Conservation (phyloP, 1,140 invertebrate genomes). For the Saccostrea cuccullata region DNA sequence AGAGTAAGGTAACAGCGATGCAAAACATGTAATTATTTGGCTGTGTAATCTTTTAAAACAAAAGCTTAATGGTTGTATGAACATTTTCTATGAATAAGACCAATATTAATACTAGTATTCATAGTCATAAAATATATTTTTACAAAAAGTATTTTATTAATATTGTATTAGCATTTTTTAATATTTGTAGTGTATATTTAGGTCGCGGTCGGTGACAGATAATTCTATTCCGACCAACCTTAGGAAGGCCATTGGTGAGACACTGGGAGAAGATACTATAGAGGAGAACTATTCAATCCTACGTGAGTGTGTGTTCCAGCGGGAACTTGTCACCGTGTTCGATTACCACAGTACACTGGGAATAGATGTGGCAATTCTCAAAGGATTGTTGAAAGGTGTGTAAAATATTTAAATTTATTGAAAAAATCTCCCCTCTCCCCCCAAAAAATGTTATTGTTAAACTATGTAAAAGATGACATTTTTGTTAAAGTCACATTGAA, state of each 20-base stretch:
- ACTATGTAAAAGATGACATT: too few species aligned
- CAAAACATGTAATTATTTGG: background rate
- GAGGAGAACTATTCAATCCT: conserved; percentile 45
- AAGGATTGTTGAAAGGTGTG: conserved; percentile 75
- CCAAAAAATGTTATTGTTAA: too few species aligned
- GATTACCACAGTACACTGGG: conserved; percentile 65
- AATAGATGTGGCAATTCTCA: conserved; percentile 75
- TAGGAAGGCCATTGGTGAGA: background rate
- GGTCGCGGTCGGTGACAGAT: background rate
- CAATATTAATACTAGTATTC: too few species aligned
- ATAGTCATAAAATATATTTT: background rate
- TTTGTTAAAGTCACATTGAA: too few species aligned
- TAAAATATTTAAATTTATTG: too few species aligned
- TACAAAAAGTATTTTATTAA: background rate
- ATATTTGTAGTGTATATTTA: too few species aligned
- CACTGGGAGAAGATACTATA: background rate
- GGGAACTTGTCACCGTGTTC: conserved; percentile 71
- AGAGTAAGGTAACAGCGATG: background rate
- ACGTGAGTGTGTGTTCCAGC: conserved; percentile 18
- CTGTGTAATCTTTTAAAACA: background rate
- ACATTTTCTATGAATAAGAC: too few species aligned
- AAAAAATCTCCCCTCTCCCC: too few species aligned
- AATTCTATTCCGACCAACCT: background rate
- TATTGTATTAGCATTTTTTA: too few species aligned
- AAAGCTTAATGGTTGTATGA: background rate